Base-by-base conservation (phyloP, 2,888 invertebrate species). In the Pegoplata infirma region DNA sequence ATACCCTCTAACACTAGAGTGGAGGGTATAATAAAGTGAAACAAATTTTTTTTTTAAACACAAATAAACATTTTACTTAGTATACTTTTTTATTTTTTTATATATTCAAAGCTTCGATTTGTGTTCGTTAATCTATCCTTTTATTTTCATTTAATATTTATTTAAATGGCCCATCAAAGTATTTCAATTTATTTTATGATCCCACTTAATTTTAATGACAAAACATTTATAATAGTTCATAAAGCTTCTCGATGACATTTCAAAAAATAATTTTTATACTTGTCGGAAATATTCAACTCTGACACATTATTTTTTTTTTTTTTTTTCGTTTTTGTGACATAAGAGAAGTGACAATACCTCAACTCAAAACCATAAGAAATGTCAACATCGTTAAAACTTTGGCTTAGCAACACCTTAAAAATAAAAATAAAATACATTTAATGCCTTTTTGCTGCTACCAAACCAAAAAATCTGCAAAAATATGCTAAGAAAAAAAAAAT, bases 211-310 rank as follows among this genome's bases (percentile, higher is more conserved):
- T 47, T 19, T 56, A 23, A 40, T 40, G 36, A 40, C 36, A 40
- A 40, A 40, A 40, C 36, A 40, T 40, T 40, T 40, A 40, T 40
- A n/a, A 21, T 7, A 56, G 47, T 53, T 71, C 40, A 61, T 28
- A 58, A 28, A 56, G 19, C 56, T 72, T 47, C 72, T 64, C 25
- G 19, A 36, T 76, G 76, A 72, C 66, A 76, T 76, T 76, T 76
- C 17, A 14, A 46, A 59, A 63, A 58, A 7, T 12, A 25, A 19
- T 59, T 74, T 49, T 21, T 17, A 46, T 85, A 84, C 83, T 84
- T 86, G 87, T 84, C 85, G 85, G 86, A 87, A 85, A 84, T 82
- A 74, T 61, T 75, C 55, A 82, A 81, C 76, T 76, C 67, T 81
- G 74, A 67, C 51, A 66, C 74, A 64, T 72, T 73, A 76, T 44